A percentile compares a stretch with the other conserved stretches of the same genome.
These are phyloP conservation scores for Diarsia brunnea DNA, from an alignment of 2,888 invertebrate genomes.

Conservation along the genomic window DNA sequence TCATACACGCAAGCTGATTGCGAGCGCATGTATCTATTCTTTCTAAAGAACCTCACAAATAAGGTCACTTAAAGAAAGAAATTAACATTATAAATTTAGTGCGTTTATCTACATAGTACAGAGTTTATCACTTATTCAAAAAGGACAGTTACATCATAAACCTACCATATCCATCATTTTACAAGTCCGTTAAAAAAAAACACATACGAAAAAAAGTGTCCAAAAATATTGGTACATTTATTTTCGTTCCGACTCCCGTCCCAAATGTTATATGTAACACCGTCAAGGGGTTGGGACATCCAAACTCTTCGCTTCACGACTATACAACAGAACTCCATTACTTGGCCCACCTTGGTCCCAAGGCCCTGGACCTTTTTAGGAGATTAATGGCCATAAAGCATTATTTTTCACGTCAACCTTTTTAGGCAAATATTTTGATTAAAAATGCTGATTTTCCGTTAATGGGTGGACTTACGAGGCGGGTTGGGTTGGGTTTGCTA, in stretches of 20 bases:
- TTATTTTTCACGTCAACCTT: slow-evolving; percentile 72
- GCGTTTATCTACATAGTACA: background rate
- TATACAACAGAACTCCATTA: slow-evolving; percentile 88
- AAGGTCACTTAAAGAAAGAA: no score
- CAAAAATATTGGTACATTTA: slow-evolving; percentile 57
- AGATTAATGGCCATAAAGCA: slow-evolving; percentile 80
- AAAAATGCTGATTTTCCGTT: slow-evolving; percentile 55
- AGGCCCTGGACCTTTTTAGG: slow-evolving; percentile 73
- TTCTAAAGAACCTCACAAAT: no score
- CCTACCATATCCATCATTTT: slow-evolving; percentile 15
- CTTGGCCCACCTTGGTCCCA: slow-evolving; percentile 74
- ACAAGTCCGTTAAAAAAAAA: slow-evolving; percentile 12
- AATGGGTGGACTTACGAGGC: slow-evolving; percentile 29
- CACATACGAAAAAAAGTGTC: slow-evolving; percentile 15
- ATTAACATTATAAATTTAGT: background rate
- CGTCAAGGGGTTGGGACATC: slow-evolving; percentile 79
- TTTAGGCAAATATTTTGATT: slow-evolving; percentile 65
- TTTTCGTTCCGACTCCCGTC: slow-evolving; percentile 63
- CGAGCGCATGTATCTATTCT: no score
- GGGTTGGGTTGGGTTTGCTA: slow-evolving; percentile 30
- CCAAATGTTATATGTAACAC: slow-evolving; percentile 73
- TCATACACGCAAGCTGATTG: no score
- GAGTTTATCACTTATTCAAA: background rate
- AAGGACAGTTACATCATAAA: background rate
- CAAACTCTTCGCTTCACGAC: slow-evolving; percentile 75